phyloP scores from a whole-genome alignment of 2,797 vertebrate species.

The Galagoides demidoff region DNA sequence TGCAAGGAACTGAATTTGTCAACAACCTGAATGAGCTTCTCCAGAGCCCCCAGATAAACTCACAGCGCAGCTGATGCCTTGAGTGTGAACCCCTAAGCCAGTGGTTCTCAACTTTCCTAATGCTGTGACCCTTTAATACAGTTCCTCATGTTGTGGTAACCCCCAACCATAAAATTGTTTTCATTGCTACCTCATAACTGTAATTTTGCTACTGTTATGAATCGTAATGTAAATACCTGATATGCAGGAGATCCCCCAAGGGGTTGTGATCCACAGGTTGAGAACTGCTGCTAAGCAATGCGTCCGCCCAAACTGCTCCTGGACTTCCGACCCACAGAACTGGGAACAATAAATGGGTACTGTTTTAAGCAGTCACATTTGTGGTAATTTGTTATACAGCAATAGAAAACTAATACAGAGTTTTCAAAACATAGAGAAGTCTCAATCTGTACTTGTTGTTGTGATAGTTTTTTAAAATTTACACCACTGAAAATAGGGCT shows the following conservation, averaged over 20 bases:
- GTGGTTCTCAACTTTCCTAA: too few species aligned
- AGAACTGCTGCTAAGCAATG: too few species aligned
- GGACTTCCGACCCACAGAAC: background rate
- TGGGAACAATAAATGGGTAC: background rate
- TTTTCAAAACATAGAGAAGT: background rate
- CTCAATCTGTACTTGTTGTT: background rate
- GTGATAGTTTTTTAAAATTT: background rate
- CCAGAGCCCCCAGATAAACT: background rate
- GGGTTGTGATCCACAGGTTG: too few species aligned
- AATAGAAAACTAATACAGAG: background rate
- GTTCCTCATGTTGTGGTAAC: too few species aligned
- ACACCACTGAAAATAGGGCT: background rate
- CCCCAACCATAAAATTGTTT: too few species aligned
- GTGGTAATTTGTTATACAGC: conserved; percentile 6
- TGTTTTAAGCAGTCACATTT: background rate
- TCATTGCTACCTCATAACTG: too few species aligned
- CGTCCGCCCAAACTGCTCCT: background rate
- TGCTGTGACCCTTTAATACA: too few species aligned
- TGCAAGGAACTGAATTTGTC: background rate
- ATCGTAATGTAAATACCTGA: too few species aligned
- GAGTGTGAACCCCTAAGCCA: background rate
- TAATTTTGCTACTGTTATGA: too few species aligned
- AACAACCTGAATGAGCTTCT: background rate
- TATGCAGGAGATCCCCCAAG: too few species aligned
- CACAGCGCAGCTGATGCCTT: background rate